Conservation (phyloP, 2,113 vertebrate species). For the Lanius ludovicianus region DNA sequence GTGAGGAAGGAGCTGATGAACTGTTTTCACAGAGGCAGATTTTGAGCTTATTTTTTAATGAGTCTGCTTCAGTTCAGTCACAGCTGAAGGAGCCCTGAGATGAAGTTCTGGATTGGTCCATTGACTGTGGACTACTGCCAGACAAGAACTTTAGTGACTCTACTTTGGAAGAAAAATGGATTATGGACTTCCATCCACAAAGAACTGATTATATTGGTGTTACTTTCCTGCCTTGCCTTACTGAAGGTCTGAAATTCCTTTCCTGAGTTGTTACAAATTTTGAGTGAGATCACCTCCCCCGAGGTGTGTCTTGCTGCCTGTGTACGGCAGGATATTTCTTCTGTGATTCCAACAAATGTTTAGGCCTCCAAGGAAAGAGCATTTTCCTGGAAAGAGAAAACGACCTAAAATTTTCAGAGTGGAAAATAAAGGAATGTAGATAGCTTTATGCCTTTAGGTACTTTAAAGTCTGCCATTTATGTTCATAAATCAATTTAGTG, state of each 20-base stretch:
- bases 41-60: slow-evolving; percentile 1
- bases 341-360: not conserved
- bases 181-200: not conserved
- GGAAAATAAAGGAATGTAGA: not conserved
- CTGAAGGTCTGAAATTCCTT: not conserved
- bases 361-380: not conserved
- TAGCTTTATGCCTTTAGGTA: not conserved
- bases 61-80: not conserved
- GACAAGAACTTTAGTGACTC: not conserved
- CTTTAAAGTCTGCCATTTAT: not conserved
- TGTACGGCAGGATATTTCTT: not conserved
- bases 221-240: not conserved
- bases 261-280: not conserved
- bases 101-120: not conserved
- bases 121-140: not conserved
- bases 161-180: not conserved
- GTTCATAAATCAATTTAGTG: not conserved
- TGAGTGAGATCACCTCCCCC: not conserved
- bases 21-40: not conserved
- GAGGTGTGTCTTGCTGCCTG: not conserved
- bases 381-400: not conserved
- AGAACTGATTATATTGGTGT: not conserved
- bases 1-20: not conserved
- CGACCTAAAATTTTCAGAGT: not conserved
- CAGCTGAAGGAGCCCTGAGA: not conserved